Conservation (phyloP, 2,888 invertebrate genomes). For the Tachina grossa region DNA sequence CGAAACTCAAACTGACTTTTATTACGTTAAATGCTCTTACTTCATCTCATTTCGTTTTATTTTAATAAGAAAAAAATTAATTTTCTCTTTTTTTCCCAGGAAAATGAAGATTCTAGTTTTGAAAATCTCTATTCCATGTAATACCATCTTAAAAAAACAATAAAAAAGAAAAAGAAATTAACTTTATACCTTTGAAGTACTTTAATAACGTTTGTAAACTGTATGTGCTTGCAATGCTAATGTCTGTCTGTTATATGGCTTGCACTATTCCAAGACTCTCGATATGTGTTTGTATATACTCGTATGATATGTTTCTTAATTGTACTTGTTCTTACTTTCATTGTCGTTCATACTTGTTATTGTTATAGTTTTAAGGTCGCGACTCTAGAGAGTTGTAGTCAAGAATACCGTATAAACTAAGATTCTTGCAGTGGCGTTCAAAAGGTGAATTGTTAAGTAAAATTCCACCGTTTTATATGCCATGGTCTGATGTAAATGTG, state of each 20-base stretch:
- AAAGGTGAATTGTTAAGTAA: conserved; percentile 67
- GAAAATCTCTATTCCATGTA: conserved; percentile 9
- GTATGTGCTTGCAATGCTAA: neutral
- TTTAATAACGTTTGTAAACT: conserved; percentile 21
- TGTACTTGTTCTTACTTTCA: conserved; percentile 17
- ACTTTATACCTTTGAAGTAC: neutral
- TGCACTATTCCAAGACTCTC: conserved; percentile 1
- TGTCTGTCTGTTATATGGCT: conserved; percentile 3
- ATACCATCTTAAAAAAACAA: neutral
- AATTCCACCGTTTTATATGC: conserved; percentile 63
- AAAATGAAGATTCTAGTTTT: neutral
- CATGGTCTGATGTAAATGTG: conserved; percentile 53
- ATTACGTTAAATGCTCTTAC: too few relatives aligned
- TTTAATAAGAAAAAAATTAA: neutral
- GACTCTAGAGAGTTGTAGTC: conserved; percentile 55
- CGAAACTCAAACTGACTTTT: too few relatives aligned
- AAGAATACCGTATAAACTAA: conserved; percentile 30
- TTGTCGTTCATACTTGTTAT: conserved; percentile 18
- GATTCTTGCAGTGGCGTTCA: conserved; percentile 36
- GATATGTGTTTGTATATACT: neutral
- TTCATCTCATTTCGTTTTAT: neutral
- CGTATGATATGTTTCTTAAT: conserved; percentile 6
- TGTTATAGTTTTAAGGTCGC: conserved; percentile 61
- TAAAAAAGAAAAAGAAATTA: conserved; percentile 15
- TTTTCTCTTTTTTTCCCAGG: neutral